A percentile compares a stretch with the other conserved stretches of the same genome.
phyloP scores from a whole-genome alignment of 2,113 vertebrate species.

The Gallinago undulata region DNA sequence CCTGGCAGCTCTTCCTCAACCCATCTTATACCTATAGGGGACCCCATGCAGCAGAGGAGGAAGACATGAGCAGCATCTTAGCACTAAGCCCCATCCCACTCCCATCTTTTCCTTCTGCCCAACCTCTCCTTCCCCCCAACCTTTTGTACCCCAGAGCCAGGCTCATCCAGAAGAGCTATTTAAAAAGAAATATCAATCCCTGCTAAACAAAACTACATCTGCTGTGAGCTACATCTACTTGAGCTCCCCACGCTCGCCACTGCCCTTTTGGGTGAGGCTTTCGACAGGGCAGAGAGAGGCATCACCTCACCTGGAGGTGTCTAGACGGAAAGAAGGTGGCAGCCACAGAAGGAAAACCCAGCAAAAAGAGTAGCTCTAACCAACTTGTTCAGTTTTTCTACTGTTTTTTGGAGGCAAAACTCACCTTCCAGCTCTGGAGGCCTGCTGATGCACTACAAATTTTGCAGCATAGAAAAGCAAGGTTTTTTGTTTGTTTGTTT shows the following conservation, averaged over 20 bases:
- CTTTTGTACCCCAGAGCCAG: not conserved
- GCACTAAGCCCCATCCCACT: not conserved
- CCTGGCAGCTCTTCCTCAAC: not conserved
- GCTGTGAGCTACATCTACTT: not conserved
- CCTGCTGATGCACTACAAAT: not conserved
- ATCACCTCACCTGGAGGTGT: not conserved
- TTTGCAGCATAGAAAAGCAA: not conserved
- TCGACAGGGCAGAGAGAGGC: not conserved
- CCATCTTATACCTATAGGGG: not conserved
- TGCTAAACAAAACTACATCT: not conserved
- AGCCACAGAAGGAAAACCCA: not conserved
- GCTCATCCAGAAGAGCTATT: not conserved
- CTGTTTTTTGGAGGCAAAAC: not conserved
- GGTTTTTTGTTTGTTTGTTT: too few species aligned
- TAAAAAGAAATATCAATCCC: not conserved
- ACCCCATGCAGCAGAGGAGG: not conserved
- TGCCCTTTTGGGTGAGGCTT: not conserved
- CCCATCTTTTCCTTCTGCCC: not conserved
- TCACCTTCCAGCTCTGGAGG: not conserved
- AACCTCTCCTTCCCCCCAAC: not conserved
- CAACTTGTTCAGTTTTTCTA: not conserved
- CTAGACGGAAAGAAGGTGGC: not conserved
- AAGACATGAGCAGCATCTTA: not conserved
- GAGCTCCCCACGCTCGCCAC: not conserved
- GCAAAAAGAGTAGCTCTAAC: not conserved